phyloP scores from a whole-genome alignment of 2,888 invertebrate species.

The Tuberolachnus salignus region DNA sequence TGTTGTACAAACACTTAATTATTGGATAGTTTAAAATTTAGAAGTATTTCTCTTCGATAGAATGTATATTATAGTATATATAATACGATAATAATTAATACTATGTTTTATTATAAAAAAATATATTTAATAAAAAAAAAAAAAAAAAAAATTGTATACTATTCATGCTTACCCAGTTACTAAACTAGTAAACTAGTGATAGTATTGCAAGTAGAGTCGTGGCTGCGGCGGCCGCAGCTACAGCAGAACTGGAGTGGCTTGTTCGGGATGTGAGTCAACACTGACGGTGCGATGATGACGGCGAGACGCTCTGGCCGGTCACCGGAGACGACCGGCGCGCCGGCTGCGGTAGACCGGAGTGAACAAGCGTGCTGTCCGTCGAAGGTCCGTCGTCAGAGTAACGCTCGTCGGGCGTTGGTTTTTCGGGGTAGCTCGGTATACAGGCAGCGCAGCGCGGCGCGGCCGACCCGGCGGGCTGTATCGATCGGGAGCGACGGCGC shows the following conservation, averaged over 20 bases:
- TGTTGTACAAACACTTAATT: too few species aligned
- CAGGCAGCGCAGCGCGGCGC: neutral
- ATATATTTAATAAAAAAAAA: neutral
- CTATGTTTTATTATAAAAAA: too few species aligned
- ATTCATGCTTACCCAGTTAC: slow-evolving; percentile 48
- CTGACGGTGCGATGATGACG: neutral
- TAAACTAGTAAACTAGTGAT: neutral
- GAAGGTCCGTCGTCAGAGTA: slow-evolving; percentile 40
- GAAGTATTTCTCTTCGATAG: too few species aligned
- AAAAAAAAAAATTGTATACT: neutral
- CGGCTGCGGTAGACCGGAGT: neutral
- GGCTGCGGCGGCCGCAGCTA: neutral
- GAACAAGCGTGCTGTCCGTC: slow-evolving; percentile 41
- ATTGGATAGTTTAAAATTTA: too few species aligned
- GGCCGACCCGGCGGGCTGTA: slow-evolving; percentile 49
- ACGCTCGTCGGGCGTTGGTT: slow-evolving; percentile 40
- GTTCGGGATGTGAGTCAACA: slow-evolving; percentile 23
- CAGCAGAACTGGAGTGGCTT: neutral
- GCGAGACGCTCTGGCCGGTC: neutral
- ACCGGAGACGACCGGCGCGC: neutral
- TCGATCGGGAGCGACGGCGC: slow-evolving; percentile 49
- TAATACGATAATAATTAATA: too few species aligned
- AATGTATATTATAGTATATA: too few species aligned
- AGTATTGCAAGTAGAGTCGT: neutral
- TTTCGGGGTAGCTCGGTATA: slow-evolving; percentile 30